Evolutionary conservation across 2,888 invertebrate species (phyloP), one percentile per base, ranked within the genome.

Genomic region (Malthinus seriepunctatus): DNA sequence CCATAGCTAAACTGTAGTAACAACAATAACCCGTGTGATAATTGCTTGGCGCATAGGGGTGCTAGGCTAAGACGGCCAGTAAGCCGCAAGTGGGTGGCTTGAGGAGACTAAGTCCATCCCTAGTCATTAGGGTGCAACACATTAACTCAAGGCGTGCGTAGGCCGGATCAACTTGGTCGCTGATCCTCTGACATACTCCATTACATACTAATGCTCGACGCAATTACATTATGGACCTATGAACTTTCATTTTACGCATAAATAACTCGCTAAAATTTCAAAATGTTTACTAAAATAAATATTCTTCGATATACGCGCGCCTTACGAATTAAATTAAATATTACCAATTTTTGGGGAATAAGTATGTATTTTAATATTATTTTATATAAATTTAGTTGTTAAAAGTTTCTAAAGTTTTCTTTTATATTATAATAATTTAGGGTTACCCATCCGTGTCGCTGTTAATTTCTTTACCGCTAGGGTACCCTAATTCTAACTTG

Each of bases 21-120:
- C 75, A 76, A 76, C 75, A 76, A 76, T 76, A 76, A 76, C 76
- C 75, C 76, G 76, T 76, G 75, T 70, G 76, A 77, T 77, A 77
- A 77, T 77, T 77, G 73, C 73, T 67, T 70, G 63, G 67, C 66
- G 70, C 66, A 66, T 56, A 64, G 67, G 66, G 69, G 56, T 66
- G 69, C 66, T 56, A 61, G 60, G 67, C 65, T 68, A 69, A 68
- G 69, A 71, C 67, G 71, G 69, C 69, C 73, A 70, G 71, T 69
- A 67, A 67, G 67, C 67, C 69, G 66, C 62, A 63, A 65, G 64
- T 59, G 68, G 67, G 68, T 63, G 66, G 63, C 23, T 50, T 63
- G 56, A 61, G 62, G 60, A 47, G 53, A 52, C 54, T 61, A 53
- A 66, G 71, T 68, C 71, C 72, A 66, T 72, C 73, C 72, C 70